phyloP scores from a whole-genome alignment of 2,797 vertebrate species.

The Mormyrops boulengeri region DNA sequence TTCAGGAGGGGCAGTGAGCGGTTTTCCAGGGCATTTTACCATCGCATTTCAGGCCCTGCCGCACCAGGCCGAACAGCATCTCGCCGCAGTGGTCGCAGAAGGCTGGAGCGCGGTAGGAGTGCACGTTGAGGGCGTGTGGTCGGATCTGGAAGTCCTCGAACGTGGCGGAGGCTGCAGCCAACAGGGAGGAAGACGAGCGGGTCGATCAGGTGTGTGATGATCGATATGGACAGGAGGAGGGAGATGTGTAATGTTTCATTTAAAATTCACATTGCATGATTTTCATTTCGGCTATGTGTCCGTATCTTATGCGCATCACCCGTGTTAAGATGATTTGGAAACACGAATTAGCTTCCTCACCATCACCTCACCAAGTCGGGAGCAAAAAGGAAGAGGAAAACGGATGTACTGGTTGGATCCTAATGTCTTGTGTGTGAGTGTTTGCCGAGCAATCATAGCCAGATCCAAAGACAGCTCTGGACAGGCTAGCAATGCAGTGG shows the following conservation, averaged over 20 bases:
- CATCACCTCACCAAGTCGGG: background rate
- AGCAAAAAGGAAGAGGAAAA: background rate
- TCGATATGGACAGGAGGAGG: background rate
- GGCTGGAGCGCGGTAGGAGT: constrained; percentile 84
- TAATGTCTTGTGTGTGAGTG: background rate
- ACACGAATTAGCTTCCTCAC: constrained; percentile 1
- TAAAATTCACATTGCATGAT: background rate
- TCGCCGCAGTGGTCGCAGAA: constrained; percentile 92
- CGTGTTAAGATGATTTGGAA: background rate
- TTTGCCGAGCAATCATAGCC: background rate
- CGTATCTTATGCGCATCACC: background rate
- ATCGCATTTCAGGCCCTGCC: constrained; percentile 87
- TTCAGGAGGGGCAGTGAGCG: background rate
- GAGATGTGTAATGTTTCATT: background rate
- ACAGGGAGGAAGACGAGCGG: background rate
- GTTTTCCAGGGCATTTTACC: constrained; percentile 55
- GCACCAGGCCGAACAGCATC: constrained; percentile 85
- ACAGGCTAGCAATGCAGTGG: background rate
- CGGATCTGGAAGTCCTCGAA: constrained; percentile 89
- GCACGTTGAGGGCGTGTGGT: constrained; percentile 81
- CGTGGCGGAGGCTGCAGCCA: constrained; percentile 69
- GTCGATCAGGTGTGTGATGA: background rate
- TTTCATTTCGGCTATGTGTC: background rate
- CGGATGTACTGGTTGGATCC: background rate
- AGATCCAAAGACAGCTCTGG: background rate